Conservation (phyloP, 1,140 invertebrate genomes). For the Dendrolimus kikuchii region DNA sequence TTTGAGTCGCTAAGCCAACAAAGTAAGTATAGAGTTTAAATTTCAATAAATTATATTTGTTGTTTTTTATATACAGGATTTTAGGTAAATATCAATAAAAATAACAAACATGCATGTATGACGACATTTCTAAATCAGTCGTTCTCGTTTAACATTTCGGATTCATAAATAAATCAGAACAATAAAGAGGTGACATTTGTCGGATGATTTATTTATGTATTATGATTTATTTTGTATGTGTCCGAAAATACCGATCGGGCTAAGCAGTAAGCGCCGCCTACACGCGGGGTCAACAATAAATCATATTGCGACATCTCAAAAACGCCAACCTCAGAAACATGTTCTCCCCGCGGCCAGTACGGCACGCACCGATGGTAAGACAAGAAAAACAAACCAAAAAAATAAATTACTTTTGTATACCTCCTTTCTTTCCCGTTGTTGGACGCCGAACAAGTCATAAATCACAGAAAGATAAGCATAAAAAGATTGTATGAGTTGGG, state of each 20-base stretch:
- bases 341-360: constrained; percentile 58
- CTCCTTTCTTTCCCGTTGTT: constrained; percentile 69
- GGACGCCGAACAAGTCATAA: constrained; percentile 66
- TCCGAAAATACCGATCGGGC: constrained; percentile 59
- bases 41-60: too few species aligned
- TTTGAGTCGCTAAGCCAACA: too few species aligned
- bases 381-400: constrained; percentile 69
- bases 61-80: neutral
- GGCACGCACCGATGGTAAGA: constrained; percentile 60
- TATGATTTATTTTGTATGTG: constrained; percentile 33
- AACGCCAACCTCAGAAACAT: constrained; percentile 69
- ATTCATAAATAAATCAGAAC: constrained; percentile 33
- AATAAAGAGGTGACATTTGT: constrained; percentile 58
- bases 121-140: constrained; percentile 2
- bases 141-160: constrained; percentile 13
- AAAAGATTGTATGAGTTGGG: constrained; percentile 70
- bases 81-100: neutral
- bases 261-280: constrained; percentile 59
- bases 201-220: constrained; percentile 49
- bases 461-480: constrained; percentile 72
- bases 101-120: neutral
- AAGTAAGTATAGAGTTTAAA: too few species aligned
- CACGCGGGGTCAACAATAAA: constrained; percentile 55
- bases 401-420: constrained; percentile 72
- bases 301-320: constrained; percentile 69